phyloP scores from a whole-genome alignment of 2,888 invertebrate genomes.

The Chymomyza caudatula region DNA sequence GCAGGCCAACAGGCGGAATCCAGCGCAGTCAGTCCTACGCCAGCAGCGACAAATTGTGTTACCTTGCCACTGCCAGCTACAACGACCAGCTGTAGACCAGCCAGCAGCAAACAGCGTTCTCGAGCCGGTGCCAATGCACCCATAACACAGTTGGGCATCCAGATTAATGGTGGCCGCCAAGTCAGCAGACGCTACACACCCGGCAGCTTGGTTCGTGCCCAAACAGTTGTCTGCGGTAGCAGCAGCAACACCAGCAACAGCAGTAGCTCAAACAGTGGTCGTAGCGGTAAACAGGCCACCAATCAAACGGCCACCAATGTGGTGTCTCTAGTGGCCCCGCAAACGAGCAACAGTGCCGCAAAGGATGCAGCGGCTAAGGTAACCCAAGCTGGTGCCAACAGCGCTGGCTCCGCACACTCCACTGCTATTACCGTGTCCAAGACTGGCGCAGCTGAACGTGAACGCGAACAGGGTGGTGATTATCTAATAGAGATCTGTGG shows the following conservation, averaged over 20 bases:
- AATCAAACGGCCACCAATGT: slow-evolving; percentile 35
- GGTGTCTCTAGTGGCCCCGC: slow-evolving; percentile 46
- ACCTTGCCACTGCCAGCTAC: slow-evolving; percentile 45
- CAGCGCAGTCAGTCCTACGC: slow-evolving; percentile 34
- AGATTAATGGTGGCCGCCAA: slow-evolving; percentile 48
- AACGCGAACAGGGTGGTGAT: slow-evolving; percentile 84
- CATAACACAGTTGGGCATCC: slow-evolving; percentile 61
- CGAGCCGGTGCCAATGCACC: slow-evolving; percentile 36
- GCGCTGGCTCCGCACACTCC: slow-evolving; percentile 23
- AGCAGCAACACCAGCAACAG: slow-evolving; percentile 52
- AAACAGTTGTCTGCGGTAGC: slow-evolving; percentile 66
- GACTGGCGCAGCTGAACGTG: slow-evolving; percentile 71
- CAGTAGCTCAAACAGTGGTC: slow-evolving; percentile 48
- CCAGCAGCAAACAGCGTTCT: slow-evolving; percentile 48
- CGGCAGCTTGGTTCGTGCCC: slow-evolving; percentile 74
- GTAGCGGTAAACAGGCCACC: slow-evolving; percentile 31
- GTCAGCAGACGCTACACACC: slow-evolving; percentile 74
- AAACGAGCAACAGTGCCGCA: slow-evolving; percentile 25
- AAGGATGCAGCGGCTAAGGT: slow-evolving; percentile 1
- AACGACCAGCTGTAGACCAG: slow-evolving; percentile 55
- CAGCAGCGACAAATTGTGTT: slow-evolving; percentile 37
- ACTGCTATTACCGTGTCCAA: slow-evolving; percentile 53
- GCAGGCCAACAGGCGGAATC: slow-evolving; percentile 16
- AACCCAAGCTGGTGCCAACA: not conserved
- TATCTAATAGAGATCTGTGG: slow-evolving; percentile 93